These are phyloP conservation scores for Torymus aiolomorphi DNA, from an alignment of 2,888 invertebrate genomes.

Conservation along the genomic window DNA sequence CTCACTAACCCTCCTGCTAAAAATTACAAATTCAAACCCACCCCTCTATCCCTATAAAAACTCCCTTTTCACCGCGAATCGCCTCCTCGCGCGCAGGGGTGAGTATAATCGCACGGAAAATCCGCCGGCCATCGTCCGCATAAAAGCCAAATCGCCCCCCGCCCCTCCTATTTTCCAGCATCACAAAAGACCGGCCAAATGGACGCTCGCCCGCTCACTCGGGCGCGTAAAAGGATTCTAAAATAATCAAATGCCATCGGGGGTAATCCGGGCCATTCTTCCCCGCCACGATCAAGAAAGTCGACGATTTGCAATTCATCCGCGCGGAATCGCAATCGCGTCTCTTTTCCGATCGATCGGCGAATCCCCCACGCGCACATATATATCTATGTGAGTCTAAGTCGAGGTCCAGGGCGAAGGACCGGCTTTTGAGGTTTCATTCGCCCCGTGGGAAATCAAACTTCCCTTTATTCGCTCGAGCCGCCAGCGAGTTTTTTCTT, in stretches of 20 bases:
- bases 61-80: no score
- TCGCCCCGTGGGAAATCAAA: conserved; percentile 71
- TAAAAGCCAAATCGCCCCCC: not conserved
- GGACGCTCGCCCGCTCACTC: not conserved
- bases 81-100: no score
- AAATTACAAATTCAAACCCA: no score
- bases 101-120: no score
- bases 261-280: conserved; percentile 15
- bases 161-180: no score
- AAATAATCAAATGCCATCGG: conserved; percentile 18
- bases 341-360: conserved; percentile 32
- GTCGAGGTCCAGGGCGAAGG: not conserved
- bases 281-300: conserved; percentile 19
- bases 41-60: no score
- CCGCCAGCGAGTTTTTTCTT: conserved; percentile 50
- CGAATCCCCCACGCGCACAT: not conserved
- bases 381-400: not conserved
- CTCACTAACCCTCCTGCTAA: no score
- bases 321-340: not conserved
- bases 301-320: conserved; percentile 42
- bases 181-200: not conserved
- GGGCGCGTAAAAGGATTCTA: conserved; percentile 7
- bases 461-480: conserved; percentile 59
- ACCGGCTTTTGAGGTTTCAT: conserved; percentile 62
- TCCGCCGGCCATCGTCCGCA: no score